These are phyloP conservation scores for Oreochromis niloticus DNA, from an alignment of 2,113 vertebrate species.

Conservation along the genomic window DNA sequence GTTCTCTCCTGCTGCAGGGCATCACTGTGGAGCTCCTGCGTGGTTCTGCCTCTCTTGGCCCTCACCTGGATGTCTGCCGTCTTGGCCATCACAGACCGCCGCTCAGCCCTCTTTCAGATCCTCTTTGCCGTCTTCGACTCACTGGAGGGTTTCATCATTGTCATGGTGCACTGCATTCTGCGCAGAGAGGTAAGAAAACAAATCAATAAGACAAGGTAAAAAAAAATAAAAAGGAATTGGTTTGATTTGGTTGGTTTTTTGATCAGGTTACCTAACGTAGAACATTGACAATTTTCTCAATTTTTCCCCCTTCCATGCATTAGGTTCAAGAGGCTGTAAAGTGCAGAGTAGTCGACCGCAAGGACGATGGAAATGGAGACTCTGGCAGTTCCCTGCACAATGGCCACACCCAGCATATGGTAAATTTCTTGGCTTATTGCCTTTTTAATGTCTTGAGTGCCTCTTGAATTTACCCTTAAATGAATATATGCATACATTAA, in stretches of 20 bases:
- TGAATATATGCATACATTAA: constrained; percentile 49
- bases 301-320: background rate
- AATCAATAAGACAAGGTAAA: background rate
- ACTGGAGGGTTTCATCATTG: constrained; percentile 94
- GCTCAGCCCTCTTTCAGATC: constrained; percentile 97
- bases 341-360: constrained; percentile 93
- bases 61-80: constrained; percentile 99
- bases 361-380: constrained; percentile 95
- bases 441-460: constrained; percentile 64
- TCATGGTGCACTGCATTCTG: constrained; percentile 98
- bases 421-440: constrained; percentile 66
- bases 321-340: constrained; percentile 98
- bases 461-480: constrained; percentile 29
- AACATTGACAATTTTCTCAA: background rate
- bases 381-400: constrained; percentile 95
- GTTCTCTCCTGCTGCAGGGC: constrained; percentile 73
- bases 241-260: background rate
- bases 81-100: constrained; percentile 94
- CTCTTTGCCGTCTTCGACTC: constrained; percentile 97
- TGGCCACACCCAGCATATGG: constrained; percentile 92
- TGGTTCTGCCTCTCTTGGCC: constrained; percentile 92
- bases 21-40: constrained; percentile 97
- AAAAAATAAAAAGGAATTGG: background rate
- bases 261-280: background rate
- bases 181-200: constrained; percentile 83